phyloP scores from a whole-genome alignment of 2,888 invertebrate genomes.

The Cybosia mesomella region DNA sequence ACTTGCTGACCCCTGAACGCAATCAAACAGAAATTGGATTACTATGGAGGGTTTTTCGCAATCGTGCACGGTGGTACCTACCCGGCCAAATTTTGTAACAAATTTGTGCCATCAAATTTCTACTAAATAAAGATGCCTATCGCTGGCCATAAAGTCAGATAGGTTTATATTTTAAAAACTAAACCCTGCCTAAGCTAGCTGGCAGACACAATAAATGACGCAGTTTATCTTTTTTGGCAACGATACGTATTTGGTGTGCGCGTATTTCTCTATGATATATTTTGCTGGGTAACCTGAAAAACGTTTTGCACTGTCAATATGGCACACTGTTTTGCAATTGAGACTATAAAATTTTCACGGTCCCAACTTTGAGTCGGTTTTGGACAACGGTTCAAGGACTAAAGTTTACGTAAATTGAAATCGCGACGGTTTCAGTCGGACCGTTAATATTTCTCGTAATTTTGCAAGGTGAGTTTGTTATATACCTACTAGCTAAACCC shows the following conservation, averaged over 20 bases:
- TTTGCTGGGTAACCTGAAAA: constrained; percentile 42
- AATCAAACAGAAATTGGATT: too few relatives aligned
- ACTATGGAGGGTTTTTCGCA: too few relatives aligned
- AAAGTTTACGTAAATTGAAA: not conserved
- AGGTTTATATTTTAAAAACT: constrained; percentile 48
- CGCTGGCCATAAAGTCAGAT: constrained; percentile 29
- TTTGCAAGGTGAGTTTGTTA: not conserved
- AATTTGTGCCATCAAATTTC: too few relatives aligned
- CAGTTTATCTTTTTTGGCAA: constrained; percentile 58
- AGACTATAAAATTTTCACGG: constrained; percentile 7
- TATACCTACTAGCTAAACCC: not conserved
- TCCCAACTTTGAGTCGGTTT: constrained; percentile 3
- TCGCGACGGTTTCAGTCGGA: not conserved
- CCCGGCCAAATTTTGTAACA: too few relatives aligned
- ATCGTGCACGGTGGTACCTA: too few relatives aligned
- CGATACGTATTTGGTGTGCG: constrained; percentile 43
- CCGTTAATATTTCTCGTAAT: not conserved
- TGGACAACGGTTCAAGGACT: constrained; percentile 8
- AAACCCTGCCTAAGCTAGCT: constrained; percentile 50
- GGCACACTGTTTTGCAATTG: constrained; percentile 7
- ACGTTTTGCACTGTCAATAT: constrained; percentile 27
- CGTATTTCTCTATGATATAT: constrained; percentile 48
- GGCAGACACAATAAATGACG: constrained; percentile 48
- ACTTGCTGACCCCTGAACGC: too few relatives aligned
- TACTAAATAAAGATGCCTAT: constrained; percentile 10